phyloP scores from a whole-genome alignment of 2,797 vertebrate species.

The Cercopithecus hamlyni region DNA sequence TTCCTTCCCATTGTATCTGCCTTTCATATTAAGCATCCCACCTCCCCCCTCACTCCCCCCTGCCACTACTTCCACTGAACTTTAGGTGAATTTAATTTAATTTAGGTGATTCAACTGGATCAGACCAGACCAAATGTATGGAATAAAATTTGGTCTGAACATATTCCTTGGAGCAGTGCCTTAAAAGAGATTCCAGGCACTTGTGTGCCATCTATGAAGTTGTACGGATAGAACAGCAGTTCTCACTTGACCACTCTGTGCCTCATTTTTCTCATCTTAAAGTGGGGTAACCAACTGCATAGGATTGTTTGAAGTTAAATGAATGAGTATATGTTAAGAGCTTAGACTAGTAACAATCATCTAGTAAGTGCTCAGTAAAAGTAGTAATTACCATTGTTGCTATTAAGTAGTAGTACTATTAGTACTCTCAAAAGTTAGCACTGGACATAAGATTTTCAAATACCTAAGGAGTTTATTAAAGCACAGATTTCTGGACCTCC shows the following conservation, averaged over 20 bases:
- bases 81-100: neutral
- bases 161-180: neutral
- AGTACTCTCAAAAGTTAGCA: constrained; percentile 30
- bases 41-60: neutral
- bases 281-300: neutral
- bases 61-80: neutral
- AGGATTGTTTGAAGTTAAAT: neutral
- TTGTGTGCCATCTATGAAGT: neutral
- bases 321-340: neutral
- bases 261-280: constrained; percentile 17
- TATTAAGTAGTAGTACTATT: neutral
- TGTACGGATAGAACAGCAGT: neutral
- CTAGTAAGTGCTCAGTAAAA: constrained; percentile 36
- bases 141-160: neutral
- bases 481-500: neutral
- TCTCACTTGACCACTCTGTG: neutral
- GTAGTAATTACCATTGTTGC: neutral
- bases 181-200: neutral
- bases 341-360: constrained; percentile 15
- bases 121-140: neutral
- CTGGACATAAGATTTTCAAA: neutral
- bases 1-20: neutral
- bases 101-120: neutral
- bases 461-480: neutral
- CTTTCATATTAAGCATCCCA: neutral